Conservation (phyloP, 2,113 vertebrate genomes). For the Pleuronectes platessa region DNA sequence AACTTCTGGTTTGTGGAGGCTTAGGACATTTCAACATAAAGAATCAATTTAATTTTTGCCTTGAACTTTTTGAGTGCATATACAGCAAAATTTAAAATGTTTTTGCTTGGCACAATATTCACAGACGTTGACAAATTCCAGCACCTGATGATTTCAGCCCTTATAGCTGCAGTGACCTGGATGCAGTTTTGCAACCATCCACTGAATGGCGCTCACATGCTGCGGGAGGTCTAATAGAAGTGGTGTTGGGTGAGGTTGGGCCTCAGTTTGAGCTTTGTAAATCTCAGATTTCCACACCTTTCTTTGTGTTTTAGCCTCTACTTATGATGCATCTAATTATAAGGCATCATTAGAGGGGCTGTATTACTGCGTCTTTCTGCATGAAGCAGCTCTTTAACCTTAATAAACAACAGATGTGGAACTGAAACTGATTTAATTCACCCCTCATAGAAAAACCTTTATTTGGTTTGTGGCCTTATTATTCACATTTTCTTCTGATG, state of each 20-base stretch:
- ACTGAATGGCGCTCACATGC: constrained; percentile 56
- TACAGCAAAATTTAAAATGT: background rate
- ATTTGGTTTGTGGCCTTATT: background rate
- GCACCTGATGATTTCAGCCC: background rate
- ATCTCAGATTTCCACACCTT: background rate
- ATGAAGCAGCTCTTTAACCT: background rate
- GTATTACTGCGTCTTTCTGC: background rate
- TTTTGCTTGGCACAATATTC: background rate
- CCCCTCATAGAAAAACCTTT: background rate
- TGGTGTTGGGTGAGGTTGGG: background rate
- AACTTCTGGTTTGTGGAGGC: background rate
- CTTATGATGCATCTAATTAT: constrained; percentile 26
- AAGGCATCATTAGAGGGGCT: constrained; percentile 4
- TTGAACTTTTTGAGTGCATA: background rate
- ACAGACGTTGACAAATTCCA: no score
- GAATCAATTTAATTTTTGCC: background rate
- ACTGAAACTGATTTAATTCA: constrained; percentile 1
- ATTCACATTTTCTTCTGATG: constrained; percentile 23
- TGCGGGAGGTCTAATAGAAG: background rate
- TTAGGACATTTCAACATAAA: background rate
- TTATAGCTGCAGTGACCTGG: background rate
- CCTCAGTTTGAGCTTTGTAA: constrained; percentile 7
- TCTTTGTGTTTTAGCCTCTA: constrained; percentile 17
- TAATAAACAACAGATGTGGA: constrained; percentile 21
- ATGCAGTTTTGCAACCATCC: constrained; percentile 31